phyloP scores from a whole-genome alignment of 1,140 invertebrate species.

The Thaumatotibia leucotreta region DNA sequence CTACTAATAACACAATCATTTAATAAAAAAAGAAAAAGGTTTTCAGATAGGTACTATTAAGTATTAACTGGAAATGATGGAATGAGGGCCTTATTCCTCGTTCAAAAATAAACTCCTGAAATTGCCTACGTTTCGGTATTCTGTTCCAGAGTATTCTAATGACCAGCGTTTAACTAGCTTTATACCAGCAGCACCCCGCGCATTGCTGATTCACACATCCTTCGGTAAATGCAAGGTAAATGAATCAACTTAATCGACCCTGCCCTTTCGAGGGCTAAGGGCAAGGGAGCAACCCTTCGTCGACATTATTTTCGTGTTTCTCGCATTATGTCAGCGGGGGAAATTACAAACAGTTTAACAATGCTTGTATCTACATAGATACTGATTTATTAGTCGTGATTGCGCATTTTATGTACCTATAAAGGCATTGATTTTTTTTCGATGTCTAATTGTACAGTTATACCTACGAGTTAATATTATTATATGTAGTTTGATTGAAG shows the following conservation, averaged over 20 bases:
- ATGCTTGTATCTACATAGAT: not conserved
- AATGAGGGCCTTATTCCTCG: no score
- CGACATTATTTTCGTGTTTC: not conserved
- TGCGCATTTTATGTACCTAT: not conserved
- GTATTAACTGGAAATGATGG: no score
- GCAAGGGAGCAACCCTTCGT: not conserved
- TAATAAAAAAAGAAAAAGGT: no score
- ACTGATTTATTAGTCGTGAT: not conserved
- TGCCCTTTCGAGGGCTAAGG: not conserved
- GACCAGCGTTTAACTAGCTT: no score
- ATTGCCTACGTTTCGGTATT: no score
- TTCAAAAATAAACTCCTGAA: no score
- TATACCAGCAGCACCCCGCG: not conserved
- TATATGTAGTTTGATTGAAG: no score
- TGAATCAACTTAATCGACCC: constrained; percentile 1
- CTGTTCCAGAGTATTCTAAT: no score
- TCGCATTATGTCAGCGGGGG: not conserved
- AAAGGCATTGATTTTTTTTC: not conserved
- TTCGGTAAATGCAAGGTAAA: not conserved
- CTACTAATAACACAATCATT: no score
- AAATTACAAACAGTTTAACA: constrained; percentile 5
- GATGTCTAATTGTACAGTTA: no score
- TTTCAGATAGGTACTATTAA: no score
- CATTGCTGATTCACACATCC: constrained; percentile 6
- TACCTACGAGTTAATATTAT: no score